Percentiles rank a stretch among this genome's conserved stretches.
Evolutionary conservation across 1,140 invertebrate genomes (phyloP).

Genomic region (Drosophila carrolli): DNA sequence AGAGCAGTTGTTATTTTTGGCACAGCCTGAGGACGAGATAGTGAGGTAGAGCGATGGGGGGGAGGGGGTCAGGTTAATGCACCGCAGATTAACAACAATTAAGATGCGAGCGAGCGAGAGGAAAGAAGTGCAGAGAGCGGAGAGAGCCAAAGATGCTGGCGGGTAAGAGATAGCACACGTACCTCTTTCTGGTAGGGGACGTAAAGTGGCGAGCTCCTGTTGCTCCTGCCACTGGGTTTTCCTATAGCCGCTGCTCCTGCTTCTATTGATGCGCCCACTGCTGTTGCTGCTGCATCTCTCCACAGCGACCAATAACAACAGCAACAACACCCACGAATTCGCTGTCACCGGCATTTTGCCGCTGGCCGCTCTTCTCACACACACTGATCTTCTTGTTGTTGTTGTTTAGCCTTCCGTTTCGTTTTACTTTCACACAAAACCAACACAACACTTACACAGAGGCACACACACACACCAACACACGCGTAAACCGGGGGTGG

Average conservation of each 20-base stretch:
- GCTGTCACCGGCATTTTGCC: conserved; percentile 78
- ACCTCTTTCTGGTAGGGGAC: conserved; percentile 67
- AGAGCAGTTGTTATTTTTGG: conserved; percentile 71
- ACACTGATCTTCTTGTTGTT: conserved; percentile 28
- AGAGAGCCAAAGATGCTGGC: conserved; percentile 24
- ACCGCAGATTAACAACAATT: conserved; percentile 63
- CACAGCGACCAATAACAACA: conserved; percentile 54
- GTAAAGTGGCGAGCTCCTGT: conserved; percentile 63
- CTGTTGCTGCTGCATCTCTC: conserved; percentile 40
- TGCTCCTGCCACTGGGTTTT: conserved; percentile 52
- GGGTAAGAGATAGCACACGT: conserved; percentile 45
- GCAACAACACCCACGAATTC: conserved; percentile 67
- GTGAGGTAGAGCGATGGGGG: background rate
- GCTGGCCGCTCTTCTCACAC: conserved; percentile 46
- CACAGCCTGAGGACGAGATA: conserved; percentile 25
- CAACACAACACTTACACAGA: conserved; percentile 39
- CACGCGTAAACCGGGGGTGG: conserved; percentile 12
- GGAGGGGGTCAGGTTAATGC: conserved; percentile 49
- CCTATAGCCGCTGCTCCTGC: conserved; percentile 39
- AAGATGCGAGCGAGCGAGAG: conserved; percentile 26
- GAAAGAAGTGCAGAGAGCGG: conserved; percentile 4
- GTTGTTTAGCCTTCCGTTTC: conserved; percentile 40
- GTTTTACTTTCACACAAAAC: conserved; percentile 44
- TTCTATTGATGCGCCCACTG: conserved; percentile 6
- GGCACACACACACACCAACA: background rate